Evolutionary conservation across 2,797 vertebrate species (phyloP).

Genomic region (Helicolenus hilgendorfi): DNA sequence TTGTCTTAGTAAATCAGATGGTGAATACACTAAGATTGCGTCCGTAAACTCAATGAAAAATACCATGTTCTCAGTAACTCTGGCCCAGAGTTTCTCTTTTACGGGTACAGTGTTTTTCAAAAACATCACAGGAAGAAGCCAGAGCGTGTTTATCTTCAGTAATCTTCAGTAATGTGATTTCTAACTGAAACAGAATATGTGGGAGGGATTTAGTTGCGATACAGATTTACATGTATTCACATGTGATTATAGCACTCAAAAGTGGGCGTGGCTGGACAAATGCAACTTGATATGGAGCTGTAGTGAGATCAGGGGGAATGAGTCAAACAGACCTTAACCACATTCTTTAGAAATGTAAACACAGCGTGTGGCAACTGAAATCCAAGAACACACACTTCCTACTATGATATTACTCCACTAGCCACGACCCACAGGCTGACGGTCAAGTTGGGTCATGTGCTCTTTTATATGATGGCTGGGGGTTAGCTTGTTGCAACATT

Average conservation of each 20-base stretch:
- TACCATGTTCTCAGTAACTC: not conserved
- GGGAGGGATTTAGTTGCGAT: not conserved
- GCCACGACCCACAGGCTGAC: too few relatives aligned
- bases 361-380: not conserved
- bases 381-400: too few relatives aligned
- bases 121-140: not conserved
- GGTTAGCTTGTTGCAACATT: too few relatives aligned
- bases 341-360: not conserved
- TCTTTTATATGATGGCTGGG: not conserved
- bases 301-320: not conserved
- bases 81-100: not conserved
- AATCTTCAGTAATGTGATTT: not conserved
- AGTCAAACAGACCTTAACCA: too few relatives aligned
- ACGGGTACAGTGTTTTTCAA: not conserved
- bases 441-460: not conserved
- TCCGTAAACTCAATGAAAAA: not conserved
- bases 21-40: not conserved
- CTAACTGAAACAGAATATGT: not conserved
- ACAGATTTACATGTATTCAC: not conserved
- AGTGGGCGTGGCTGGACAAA: not conserved
- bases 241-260: not conserved
- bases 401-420: too few relatives aligned
- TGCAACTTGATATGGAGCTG: not conserved
- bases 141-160: not conserved
- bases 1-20: not conserved